Evolutionary conservation across 2,113 vertebrate species (phyloP).

Genomic region (Megalops atlanticus): DNA sequence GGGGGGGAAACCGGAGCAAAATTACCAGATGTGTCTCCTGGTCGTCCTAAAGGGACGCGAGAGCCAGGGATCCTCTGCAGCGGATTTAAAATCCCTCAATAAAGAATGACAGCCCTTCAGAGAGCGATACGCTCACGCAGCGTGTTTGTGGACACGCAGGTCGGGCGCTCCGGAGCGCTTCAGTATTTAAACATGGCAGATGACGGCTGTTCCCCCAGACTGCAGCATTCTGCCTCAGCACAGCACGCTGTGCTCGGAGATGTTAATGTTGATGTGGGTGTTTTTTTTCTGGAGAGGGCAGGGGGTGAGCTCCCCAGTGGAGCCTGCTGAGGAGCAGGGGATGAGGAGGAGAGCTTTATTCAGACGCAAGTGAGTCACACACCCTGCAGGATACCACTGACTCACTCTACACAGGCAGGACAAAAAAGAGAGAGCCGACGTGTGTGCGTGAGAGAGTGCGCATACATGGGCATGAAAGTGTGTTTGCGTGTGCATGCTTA

Average conservation of each 20-base stretch:
- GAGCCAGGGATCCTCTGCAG: background rate
- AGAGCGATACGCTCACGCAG: too few relatives aligned
- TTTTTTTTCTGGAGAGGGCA: background rate
- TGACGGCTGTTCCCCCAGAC: background rate
- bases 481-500: background rate
- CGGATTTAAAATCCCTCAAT: too few relatives aligned
- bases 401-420: constrained; percentile 1
- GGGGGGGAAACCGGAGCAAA: background rate
- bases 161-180: background rate
- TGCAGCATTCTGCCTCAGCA: too few relatives aligned
- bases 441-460: constrained; percentile 4
- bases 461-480: background rate
- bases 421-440: background rate
- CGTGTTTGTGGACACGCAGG: background rate
- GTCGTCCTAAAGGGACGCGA: background rate
- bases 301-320: background rate
- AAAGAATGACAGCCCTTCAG: background rate
- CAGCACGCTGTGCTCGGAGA: too few relatives aligned
- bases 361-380: constrained; percentile 62
- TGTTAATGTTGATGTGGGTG: background rate
- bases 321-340: background rate
- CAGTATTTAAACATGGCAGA: background rate
- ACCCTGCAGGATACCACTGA: constrained; percentile 47
- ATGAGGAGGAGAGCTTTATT: constrained; percentile 46
- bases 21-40: background rate